Base-by-base conservation (phyloP, 64 coral and sea anemone genomes). In the Dendrophyllia cribrosa region DNA sequence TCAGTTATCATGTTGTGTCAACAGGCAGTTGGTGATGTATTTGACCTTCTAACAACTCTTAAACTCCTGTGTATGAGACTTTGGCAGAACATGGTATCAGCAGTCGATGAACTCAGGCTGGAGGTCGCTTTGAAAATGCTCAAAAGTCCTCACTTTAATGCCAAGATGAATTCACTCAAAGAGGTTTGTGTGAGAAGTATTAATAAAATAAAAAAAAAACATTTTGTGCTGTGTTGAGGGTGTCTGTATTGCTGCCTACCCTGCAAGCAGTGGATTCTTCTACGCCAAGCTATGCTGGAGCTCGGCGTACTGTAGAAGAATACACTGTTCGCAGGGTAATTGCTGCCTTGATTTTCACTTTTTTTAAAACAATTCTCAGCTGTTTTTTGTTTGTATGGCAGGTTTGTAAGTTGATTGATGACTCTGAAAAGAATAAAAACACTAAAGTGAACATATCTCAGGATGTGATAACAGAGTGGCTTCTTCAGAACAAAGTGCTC, bases 121-220 rank as follows among this genome's bases (percentile, higher is more conserved):
- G 95, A 97, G 43, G 95, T 97, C 34, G 95, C 95, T 44, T 58
- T 97, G 53, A 97, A 97, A 58, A 97, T 97, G 95, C 62, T 97
- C 9, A 97, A 97, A 74, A 94, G 92, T 65, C 95, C 95, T 58
- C 95, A 97, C 62, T 97, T 97, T 59, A 97, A 97, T 94, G 95
- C 95, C 50, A 97, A 97, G 80, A 97, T 97, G 95, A 97, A 97
- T 82, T 97, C 95, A 13, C 58, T 97, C 34, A 97, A 97, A 67
- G 95, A 97, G 82, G 95, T 96, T 64, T 43, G 77, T 74, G 5
- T 11, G 52, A 10, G 7, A 49, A 14, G 4, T 24, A 49, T 48
- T 19, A 11, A n/a, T n/a, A n/a, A n/a, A 34, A 34, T 34, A 0
- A 34, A 34, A 34, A 34, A 34, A 34, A 2, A 1, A 34, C 34